phyloP scores from a whole-genome alignment of 2,888 invertebrate species.

The Pyrochroa serraticornis region DNA sequence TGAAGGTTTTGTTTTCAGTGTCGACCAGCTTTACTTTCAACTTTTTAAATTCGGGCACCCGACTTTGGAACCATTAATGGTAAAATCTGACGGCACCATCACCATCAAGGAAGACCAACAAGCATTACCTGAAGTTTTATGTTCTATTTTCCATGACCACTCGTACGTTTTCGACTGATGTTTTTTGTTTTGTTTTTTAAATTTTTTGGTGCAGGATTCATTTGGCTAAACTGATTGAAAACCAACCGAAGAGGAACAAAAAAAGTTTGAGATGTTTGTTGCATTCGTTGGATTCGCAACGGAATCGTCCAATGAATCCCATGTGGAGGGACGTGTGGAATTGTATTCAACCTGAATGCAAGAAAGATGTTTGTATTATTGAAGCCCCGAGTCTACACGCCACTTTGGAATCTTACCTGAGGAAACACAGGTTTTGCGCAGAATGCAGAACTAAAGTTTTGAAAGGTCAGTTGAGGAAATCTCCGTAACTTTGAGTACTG shows the following conservation, averaged over 20 bases:
- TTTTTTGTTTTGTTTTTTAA: conserved; percentile 3
- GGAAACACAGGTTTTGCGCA: conserved; percentile 92
- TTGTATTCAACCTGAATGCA: conserved; percentile 79
- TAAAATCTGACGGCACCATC: conserved; percentile 77
- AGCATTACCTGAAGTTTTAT: conserved; percentile 79
- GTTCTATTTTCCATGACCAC: conserved; percentile 85
- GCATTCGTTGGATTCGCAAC: conserved; percentile 88
- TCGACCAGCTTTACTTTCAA: conserved; percentile 87
- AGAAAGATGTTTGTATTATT: conserved; percentile 85
- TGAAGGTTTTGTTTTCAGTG: conserved; percentile 64
- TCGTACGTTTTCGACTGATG: conserved; percentile 64
- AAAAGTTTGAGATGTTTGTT: conserved; percentile 88
- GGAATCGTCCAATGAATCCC: conserved; percentile 72
- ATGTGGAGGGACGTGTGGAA: conserved; percentile 87
- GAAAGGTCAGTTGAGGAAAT: conserved; percentile 47
- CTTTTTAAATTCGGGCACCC: conserved; percentile 83
- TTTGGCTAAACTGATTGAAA: conserved; percentile 77
- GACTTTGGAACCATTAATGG: conserved; percentile 84
- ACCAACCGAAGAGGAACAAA: conserved; percentile 82
- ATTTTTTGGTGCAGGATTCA: conserved; percentile 64
- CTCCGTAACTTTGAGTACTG: background rate
- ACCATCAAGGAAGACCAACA: conserved; percentile 82
- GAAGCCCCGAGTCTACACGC: conserved; percentile 84
- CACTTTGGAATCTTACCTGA: conserved; percentile 86
- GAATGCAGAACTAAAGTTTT: conserved; percentile 92